Evolutionary conservation across 2,888 invertebrate species (phyloP), one percentile per base, ranked within the genome.

Genomic region (Erebia ligea): DNA sequence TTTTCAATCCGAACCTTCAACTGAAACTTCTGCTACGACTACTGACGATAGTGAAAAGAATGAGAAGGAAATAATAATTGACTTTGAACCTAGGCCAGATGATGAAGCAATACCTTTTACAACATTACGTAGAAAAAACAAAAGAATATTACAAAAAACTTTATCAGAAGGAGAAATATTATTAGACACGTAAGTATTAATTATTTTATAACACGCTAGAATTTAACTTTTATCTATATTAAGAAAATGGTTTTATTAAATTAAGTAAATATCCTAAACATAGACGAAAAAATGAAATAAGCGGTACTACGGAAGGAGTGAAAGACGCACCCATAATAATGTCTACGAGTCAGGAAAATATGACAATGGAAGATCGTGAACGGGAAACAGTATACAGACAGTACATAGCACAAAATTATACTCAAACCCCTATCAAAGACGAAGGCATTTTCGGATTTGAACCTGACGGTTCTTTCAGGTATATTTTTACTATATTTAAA

Each of bases 1-100:
- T 19, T 90, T 93, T 66, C 93, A 94, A 85, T 94, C 94, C n/a
- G 94, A 94, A 77, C 91, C 92, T 73, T 93, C 94, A 0, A 94
- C 93, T 50, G 93, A 93, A 84, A 93, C 92, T 50, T 93, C 93
- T 10, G 92, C 88, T 3, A 93, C 94, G 2, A 93, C 93, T 13
- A 93, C 94, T 21, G 93, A 92, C 75, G 93, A 94, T 62, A 93
- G 95, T 83, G 93, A 95, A 75, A 94, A 95, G 78, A 95, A 95
- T 80, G 96, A 96, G 84, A 95, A 95, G 78, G 97, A 97, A 89
- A 97, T 98, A 70, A 96, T 98, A 74, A 97, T 98, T 76, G 97
- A 98, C 84, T 98, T 97, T 84, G 97, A 98, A 87, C 98, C 98
- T 8, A 94, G 95, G 74, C 90, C 95, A 15, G 95, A 95, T 67